These are phyloP conservation scores for Enteromius argenteus DNA, from an alignment of 2,797 vertebrate species.

Conservation along the genomic window DNA sequence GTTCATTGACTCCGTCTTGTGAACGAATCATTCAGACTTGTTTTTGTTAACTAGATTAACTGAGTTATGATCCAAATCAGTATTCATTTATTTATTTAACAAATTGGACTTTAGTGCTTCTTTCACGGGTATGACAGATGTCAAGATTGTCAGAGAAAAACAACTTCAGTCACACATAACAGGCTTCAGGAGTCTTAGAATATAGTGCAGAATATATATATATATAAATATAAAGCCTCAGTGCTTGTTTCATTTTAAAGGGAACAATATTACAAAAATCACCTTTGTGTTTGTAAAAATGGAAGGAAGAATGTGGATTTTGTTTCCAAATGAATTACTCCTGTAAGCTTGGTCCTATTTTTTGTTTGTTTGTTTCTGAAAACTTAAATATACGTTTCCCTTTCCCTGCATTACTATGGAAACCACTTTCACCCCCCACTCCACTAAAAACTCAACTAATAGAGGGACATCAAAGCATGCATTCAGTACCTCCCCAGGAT, in stretches of 20 bases:
- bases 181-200: background rate
- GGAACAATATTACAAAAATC: background rate
- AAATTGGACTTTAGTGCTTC: too few species aligned
- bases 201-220: too few species aligned
- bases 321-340: background rate
- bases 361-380: background rate
- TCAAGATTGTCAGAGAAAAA: background rate
- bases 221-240: background rate
- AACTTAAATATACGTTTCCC: conserved; percentile 12
- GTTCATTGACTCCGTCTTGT: background rate
- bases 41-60: background rate
- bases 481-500: conserved; percentile 57
- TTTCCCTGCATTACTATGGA: conserved; percentile 49
- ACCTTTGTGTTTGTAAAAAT: background rate
- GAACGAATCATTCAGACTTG: background rate
- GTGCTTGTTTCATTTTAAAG: background rate
- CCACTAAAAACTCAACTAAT: conserved; percentile 49
- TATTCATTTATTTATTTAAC: background rate
- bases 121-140: background rate
- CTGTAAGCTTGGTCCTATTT: background rate
- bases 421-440: conserved; percentile 47
- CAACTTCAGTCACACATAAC: background rate
- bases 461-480: conserved; percentile 65
- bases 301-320: background rate
- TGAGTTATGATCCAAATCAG: background rate